Evolutionary conservation across 2,113 vertebrate species (phyloP).

Genomic region (Pseudorhombus dupliciocellatus): DNA sequence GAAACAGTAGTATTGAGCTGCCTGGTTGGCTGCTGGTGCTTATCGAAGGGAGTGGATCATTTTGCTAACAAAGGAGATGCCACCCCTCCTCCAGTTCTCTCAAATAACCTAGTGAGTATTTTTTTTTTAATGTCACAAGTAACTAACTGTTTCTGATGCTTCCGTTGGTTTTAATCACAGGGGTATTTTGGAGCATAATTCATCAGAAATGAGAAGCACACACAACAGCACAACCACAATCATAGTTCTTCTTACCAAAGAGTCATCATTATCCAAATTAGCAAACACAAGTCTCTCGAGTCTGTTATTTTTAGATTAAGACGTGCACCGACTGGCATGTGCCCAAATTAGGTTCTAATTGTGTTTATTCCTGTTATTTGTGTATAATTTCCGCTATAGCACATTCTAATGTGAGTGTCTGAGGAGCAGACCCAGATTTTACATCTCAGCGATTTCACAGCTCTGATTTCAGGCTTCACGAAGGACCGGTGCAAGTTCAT

Average conservation of each 20-base stretch:
- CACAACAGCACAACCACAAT: too few relatives aligned
- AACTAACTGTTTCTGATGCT: too few relatives aligned
- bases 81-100: neutral
- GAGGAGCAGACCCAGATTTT: neutral
- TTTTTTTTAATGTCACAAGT: neutral
- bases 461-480: slow-evolving; percentile 6
- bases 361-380: neutral
- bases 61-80: neutral
- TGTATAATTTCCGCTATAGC: neutral
- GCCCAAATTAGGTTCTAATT: neutral
- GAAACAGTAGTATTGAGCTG: neutral
- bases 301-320: neutral
- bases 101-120: neutral
- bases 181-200: neutral
- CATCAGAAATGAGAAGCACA: too few relatives aligned
- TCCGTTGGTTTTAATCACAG: neutral
- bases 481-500: neutral
- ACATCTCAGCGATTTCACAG: slow-evolving; percentile 12
- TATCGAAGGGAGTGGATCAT: neutral
- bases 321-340: neutral
- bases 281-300: neutral
- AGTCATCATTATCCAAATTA: neutral
- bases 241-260: too few relatives aligned
- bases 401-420: neutral
- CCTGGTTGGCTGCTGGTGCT: neutral